Percentiles rank a stretch among this genome's conserved stretches.
These are phyloP conservation scores for Agapornis canus DNA, from an alignment of 2,797 vertebrate species.

Conservation along the genomic window DNA sequence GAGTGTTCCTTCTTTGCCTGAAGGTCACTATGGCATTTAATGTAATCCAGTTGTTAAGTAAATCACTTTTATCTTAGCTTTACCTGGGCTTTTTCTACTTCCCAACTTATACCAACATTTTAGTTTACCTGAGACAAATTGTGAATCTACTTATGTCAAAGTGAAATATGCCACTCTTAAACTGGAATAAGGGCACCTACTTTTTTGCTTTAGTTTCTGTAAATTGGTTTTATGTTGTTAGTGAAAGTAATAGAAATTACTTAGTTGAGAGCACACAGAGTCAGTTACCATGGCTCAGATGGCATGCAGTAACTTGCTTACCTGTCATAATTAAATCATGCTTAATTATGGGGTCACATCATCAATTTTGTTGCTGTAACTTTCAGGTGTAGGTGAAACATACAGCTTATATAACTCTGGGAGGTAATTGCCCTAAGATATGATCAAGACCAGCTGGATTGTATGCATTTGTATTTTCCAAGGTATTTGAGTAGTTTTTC, in stretches of 20 bases:
- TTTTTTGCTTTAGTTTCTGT: neutral
- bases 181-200: neutral
- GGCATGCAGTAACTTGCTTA: neutral
- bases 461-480: slow-evolving; percentile 24
- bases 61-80: neutral
- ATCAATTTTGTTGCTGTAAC: slow-evolving; percentile 8
- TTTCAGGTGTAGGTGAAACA: neutral
- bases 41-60: neutral
- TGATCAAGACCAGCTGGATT: slow-evolving; percentile 10
- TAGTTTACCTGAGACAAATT: neutral
- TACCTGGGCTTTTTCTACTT: neutral
- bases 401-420: neutral
- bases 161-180: neutral
- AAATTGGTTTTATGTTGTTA: neutral
- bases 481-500: neutral
- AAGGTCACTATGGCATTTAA: neutral
- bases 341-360: neutral
- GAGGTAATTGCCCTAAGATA: neutral
- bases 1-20: neutral
- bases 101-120: neutral
- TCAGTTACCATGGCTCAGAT: neutral
- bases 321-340: neutral
- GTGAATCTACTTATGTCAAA: neutral
- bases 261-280: neutral
- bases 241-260: neutral